These are phyloP conservation scores for Synanceia verrucosa DNA, from an alignment of 2,797 vertebrate species.

Conservation along the genomic window DNA sequence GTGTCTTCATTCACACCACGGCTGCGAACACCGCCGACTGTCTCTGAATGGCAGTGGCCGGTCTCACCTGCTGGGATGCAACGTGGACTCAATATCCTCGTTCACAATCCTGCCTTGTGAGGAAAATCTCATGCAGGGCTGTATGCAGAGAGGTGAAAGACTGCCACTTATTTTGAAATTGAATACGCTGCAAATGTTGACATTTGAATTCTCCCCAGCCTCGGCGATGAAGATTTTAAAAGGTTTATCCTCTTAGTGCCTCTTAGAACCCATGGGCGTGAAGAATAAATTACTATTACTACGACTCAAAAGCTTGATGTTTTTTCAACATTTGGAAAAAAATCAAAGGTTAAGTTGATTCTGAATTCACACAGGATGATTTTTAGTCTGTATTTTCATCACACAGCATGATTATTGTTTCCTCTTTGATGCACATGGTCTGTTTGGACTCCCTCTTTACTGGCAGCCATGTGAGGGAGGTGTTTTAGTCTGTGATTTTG, in stretches of 20 bases:
- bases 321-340: conserved; percentile 23
- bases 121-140: conserved; percentile 19
- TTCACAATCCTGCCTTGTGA: conserved; percentile 10
- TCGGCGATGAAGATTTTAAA: conserved; percentile 38
- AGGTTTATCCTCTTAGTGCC: conserved; percentile 38
- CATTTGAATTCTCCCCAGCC: conserved; percentile 53
- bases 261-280: conserved; percentile 20
- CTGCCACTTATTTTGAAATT: conserved; percentile 47
- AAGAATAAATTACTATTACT: conserved; percentile 51
- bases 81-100: conserved; percentile 14
- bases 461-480: conserved; percentile 23
- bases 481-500: conserved; percentile 33
- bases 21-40: conserved; percentile 20
- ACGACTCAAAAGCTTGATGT: conserved; percentile 5
- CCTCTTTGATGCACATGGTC: conserved; percentile 38
- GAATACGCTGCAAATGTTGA: conserved; percentile 48
- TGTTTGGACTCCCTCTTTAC: conserved; percentile 43
- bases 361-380: conserved; percentile 18
- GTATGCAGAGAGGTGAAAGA: conserved; percentile 48
- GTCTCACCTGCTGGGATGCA: not conserved
- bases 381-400: conserved; percentile 35
- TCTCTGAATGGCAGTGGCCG: not conserved
- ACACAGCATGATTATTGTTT: conserved; percentile 4
- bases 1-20: conserved; percentile 25
- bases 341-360: conserved; percentile 27